Percentiles rank a stretch among this genome's conserved stretches.
These are phyloP conservation scores for Geococcyx californianus DNA, from an alignment of 2,113 vertebrate species.

Conservation along the genomic window DNA sequence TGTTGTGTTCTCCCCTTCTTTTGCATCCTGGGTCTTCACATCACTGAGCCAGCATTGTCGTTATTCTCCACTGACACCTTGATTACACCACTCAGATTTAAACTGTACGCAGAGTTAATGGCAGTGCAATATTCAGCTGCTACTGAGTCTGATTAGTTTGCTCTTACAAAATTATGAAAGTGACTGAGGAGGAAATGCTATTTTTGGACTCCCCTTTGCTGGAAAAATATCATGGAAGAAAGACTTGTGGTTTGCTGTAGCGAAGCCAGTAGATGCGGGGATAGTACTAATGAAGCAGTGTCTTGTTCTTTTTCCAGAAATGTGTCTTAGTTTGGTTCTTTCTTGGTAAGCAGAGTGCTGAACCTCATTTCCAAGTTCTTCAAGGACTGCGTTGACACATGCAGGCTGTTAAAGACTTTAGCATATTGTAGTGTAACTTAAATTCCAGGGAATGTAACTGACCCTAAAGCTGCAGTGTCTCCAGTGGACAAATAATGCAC, in stretches of 20 bases:
- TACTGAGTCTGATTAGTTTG: constrained; percentile 65
- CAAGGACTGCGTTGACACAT: constrained; percentile 69
- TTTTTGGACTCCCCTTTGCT: constrained; percentile 67
- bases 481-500: constrained; percentile 43
- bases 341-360: constrained; percentile 76
- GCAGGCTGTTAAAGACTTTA: constrained; percentile 72
- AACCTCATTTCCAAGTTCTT: constrained; percentile 72
- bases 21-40: constrained; percentile 67
- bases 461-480: constrained; percentile 71
- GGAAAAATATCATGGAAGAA: constrained; percentile 76
- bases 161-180: constrained; percentile 61
- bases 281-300: constrained; percentile 74
- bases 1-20: constrained; percentile 76
- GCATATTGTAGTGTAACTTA: constrained; percentile 73
- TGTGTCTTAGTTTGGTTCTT: constrained; percentile 80
- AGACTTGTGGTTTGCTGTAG: constrained; percentile 73
- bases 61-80: constrained; percentile 40
- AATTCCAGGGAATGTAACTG: constrained; percentile 77
- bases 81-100: constrained; percentile 60
- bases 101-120: constrained; percentile 61
- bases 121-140: constrained; percentile 76
- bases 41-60: constrained; percentile 70
- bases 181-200: constrained; percentile 66
- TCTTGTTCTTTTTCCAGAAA: constrained; percentile 72
- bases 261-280: constrained; percentile 68